Percentiles rank a stretch among this genome's conserved stretches.
These are phyloP conservation scores for Anguilla obscura DNA, from an alignment of 2,797 vertebrate genomes.

Conservation along the genomic window DNA sequence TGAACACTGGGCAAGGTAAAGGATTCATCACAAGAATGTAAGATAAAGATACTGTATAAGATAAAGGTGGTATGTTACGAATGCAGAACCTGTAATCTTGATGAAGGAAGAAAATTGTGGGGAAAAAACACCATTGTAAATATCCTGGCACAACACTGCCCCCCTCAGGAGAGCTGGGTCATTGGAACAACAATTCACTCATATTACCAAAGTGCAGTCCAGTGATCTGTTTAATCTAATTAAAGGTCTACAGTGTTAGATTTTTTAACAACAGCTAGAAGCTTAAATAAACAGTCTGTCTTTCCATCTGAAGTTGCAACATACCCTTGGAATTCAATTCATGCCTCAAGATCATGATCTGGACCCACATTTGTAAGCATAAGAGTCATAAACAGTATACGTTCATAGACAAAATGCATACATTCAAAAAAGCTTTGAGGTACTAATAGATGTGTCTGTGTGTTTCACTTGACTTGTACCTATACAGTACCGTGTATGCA, in stretches of 20 bases:
- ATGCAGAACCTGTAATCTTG: neutral
- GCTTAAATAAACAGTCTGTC: neutral
- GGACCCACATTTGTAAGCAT: neutral
- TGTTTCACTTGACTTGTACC: too few species aligned
- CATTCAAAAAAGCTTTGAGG: too few species aligned
- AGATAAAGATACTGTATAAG: neutral
- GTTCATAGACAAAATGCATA: too few species aligned
- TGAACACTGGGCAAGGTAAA: neutral
- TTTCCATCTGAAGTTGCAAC: neutral
- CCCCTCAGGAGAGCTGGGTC: slow-evolving; percentile 1
- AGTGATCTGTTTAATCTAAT: neutral
- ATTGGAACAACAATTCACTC: neutral
- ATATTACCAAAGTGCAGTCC: slow-evolving; percentile 12
- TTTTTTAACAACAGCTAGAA: neutral
- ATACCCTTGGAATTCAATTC: neutral
- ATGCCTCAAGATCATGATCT: neutral
- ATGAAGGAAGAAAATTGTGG: neutral
- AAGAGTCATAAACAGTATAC: too few species aligned
- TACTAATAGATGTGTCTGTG: too few species aligned
- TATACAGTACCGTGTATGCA: too few species aligned
- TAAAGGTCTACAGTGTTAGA: too few species aligned
- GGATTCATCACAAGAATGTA: neutral
- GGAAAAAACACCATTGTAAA: slow-evolving; percentile 10
- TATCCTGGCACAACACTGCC: slow-evolving; percentile 30
- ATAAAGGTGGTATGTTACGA: neutral